Percentiles rank a stretch among this genome's conserved stretches.
Conservation (phyloP, 2,113 vertebrate genomes). For the Poeciliopsis prolifica region DNA sequence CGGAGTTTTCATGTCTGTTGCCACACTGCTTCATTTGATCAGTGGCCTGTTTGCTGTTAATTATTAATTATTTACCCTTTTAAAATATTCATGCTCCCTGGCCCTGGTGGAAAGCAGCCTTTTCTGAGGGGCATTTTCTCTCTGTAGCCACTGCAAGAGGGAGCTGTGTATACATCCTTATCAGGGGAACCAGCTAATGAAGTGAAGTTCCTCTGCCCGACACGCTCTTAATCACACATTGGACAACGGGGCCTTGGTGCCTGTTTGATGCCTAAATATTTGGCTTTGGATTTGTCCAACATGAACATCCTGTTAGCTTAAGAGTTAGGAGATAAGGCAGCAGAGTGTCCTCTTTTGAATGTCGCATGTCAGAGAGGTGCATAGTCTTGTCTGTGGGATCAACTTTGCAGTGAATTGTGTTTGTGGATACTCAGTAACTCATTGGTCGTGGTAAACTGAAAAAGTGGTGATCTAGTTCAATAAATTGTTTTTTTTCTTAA, state of each 20-base stretch:
- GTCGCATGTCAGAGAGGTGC: conserved; percentile 36
- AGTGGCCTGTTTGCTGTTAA: conserved; percentile 78
- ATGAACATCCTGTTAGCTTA: conserved; percentile 15
- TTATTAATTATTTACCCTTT: conserved; percentile 82
- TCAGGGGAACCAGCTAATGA: conserved; percentile 55
- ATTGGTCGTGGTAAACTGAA: no score
- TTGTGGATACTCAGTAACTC: neutral
- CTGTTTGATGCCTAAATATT: conserved; percentile 61
- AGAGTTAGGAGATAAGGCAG: conserved; percentile 24
- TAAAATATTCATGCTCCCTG: conserved; percentile 78
- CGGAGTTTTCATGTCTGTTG: conserved; percentile 73
- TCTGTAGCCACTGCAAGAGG: conserved; percentile 67
- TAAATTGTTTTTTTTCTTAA: no score
- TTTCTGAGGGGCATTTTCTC: conserved; percentile 60
- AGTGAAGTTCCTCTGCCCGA: conserved; percentile 11
- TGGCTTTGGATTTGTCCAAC: conserved; percentile 49
- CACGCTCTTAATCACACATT: conserved; percentile 6
- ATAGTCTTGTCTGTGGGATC: neutral
- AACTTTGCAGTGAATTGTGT: neutral
- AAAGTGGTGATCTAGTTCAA: no score
- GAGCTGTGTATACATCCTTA: conserved; percentile 67
- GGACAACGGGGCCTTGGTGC: conserved; percentile 22
- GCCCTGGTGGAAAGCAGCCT: conserved; percentile 54
- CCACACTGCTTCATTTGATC: conserved; percentile 77
- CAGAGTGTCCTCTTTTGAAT: conserved; percentile 46